A percentile compares a stretch with the other conserved stretches of the same genome.
Evolutionary conservation across 2,888 invertebrate genomes (phyloP).

Genomic region (Hydriomena furcata): DNA sequence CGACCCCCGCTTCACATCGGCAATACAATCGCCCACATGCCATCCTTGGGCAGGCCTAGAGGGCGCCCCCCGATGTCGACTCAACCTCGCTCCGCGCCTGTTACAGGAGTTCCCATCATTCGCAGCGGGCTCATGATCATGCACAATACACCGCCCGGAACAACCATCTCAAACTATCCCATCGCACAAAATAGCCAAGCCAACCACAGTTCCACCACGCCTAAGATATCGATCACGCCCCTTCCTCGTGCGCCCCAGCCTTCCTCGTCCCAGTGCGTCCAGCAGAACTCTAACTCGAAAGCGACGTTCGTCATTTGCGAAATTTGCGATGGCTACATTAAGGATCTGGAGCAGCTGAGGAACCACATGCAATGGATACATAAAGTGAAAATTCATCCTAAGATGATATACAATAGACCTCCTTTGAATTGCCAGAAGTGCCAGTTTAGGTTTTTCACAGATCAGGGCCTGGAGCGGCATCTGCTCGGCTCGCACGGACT

Average conservation of each 20-base stretch:
- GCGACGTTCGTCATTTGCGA: constrained; percentile 97
- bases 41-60: constrained; percentile 68
- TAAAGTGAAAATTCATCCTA: constrained; percentile 97
- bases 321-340: constrained; percentile 98
- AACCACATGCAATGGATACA: constrained; percentile 99
- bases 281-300: constrained; percentile 80
- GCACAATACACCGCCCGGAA: constrained; percentile 80
- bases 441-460: constrained; percentile 97
- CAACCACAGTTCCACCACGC: constrained; percentile 85
- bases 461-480: constrained; percentile 97
- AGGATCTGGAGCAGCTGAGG: constrained; percentile 96
- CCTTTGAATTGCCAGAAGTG: constrained; percentile 98
- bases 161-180: constrained; percentile 73
- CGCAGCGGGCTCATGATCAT: constrained; percentile 87
- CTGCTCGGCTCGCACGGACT: constrained; percentile 96
- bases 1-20: constrained; percentile 62
- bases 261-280: constrained; percentile 64
- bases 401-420: constrained; percentile 97
- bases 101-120: constrained; percentile 76
- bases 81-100: constrained; percentile 58
- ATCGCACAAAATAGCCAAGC: constrained; percentile 64
- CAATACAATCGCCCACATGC: constrained; percentile 58
- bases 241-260: constrained; percentile 88
- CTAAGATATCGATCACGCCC: constrained; percentile 96
- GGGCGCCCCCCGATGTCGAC: constrained; percentile 73